Evolutionary conservation across 2,113 vertebrate species (phyloP).

Genomic region (Aldabrachelys gigantea): DNA sequence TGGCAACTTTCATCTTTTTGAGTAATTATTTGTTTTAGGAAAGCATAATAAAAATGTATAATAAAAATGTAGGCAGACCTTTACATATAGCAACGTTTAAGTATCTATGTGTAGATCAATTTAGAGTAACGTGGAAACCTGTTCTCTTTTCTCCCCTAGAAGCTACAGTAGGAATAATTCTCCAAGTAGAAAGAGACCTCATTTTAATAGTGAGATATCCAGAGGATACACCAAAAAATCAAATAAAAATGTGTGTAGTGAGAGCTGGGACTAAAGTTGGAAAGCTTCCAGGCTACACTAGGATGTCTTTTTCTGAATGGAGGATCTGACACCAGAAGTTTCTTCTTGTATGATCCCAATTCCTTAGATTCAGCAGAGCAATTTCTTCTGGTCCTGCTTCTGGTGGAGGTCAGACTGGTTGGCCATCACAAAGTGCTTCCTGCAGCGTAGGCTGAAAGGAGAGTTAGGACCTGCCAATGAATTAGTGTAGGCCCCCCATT

Average conservation of each 20-base stretch:
- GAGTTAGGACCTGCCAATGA: background rate
- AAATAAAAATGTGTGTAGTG: background rate
- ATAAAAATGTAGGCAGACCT: background rate
- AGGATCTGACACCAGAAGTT: background rate
- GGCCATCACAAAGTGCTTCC: accelerated
- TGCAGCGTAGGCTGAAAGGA: background rate
- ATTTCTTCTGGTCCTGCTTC: background rate
- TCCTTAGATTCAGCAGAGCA: background rate
- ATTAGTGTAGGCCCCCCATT: background rate
- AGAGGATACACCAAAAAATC: background rate
- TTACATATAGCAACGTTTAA: background rate
- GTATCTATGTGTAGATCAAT: background rate
- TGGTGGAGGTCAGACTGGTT: background rate
- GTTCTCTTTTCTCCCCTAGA: background rate
- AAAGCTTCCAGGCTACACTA: background rate
- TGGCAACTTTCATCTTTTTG: background rate
- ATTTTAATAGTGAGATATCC: background rate
- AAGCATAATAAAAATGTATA: background rate
- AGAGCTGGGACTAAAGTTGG: background rate
- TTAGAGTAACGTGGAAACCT: background rate
- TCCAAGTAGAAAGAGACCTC: background rate
- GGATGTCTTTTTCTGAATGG: background rate
- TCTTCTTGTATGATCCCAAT: background rate
- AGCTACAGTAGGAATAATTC: background rate
- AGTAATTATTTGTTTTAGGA: background rate